Conservation (phyloP, 2,113 vertebrate species). For the Tachysurus vachellii region DNA sequence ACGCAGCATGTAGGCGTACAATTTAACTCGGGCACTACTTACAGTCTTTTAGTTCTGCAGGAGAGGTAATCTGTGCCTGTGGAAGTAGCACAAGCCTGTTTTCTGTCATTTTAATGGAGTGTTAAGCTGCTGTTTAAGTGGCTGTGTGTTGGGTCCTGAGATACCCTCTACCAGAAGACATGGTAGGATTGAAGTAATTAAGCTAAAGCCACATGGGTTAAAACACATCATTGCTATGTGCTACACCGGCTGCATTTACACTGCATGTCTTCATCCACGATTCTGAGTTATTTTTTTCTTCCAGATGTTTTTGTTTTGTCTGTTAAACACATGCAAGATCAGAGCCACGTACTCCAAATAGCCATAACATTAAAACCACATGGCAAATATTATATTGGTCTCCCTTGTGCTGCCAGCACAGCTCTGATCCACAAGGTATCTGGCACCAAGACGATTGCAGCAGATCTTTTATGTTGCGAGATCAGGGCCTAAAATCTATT, state of each 20-base stretch:
- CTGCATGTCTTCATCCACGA: neutral
- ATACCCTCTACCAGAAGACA: neutral
- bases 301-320: neutral
- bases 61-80: slow-evolving; percentile 13
- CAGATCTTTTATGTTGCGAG: too few relatives aligned
- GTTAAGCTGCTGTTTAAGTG: neutral
- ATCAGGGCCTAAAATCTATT: neutral
- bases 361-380: too few relatives aligned
- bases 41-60: neutral
- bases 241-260: neutral
- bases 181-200: neutral
- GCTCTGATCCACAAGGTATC: too few relatives aligned
- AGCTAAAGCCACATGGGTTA: neutral
- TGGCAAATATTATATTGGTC: too few relatives aligned
- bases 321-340: neutral
- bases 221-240: neutral
- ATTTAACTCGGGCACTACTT: slow-evolving; percentile 11
- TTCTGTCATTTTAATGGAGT: neutral
- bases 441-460: too few relatives aligned
- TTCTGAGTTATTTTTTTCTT: neutral
- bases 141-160: neutral
- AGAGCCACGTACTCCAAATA: neutral
- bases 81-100: neutral
- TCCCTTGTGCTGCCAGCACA: too few relatives aligned
- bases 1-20: neutral